Percentiles rank a stretch among this genome's conserved stretches.
Conservation (phyloP, 2,113 vertebrate species). For the Seriola dumerili region DNA sequence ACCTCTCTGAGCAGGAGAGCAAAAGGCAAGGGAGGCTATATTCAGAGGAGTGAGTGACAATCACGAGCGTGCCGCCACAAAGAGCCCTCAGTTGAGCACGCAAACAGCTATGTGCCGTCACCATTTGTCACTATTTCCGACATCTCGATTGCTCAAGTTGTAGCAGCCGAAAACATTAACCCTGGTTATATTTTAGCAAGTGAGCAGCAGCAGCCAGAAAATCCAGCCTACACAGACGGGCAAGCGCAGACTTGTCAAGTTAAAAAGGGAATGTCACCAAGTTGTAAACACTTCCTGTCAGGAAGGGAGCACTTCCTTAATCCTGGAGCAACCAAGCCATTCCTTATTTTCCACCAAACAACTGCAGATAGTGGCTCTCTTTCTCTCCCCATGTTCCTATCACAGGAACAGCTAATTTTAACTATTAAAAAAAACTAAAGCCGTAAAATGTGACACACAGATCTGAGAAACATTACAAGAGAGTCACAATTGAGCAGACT, state of each 20-base stretch:
- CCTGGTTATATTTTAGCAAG: slow-evolving; percentile 51
- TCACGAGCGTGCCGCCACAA: slow-evolving; percentile 24
- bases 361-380: slow-evolving; percentile 56
- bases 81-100: slow-evolving; percentile 1
- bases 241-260: slow-evolving; percentile 79
- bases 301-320: slow-evolving; percentile 88
- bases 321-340: slow-evolving; percentile 79
- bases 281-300: slow-evolving; percentile 88
- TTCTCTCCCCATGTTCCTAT: slow-evolving; percentile 1
- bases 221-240: slow-evolving; percentile 64
- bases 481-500: background rate
- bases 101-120: slow-evolving; percentile 16
- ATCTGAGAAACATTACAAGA: background rate
- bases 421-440: slow-evolving; percentile 6
- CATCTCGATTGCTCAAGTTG: slow-evolving; percentile 37
- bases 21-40: slow-evolving; percentile 22
- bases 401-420: slow-evolving; percentile 8
- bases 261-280: slow-evolving; percentile 87
- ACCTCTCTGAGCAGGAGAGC: slow-evolving; percentile 41
- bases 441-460: background rate
- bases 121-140: slow-evolving; percentile 52
- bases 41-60: slow-evolving; percentile 17
- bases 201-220: slow-evolving; percentile 52
- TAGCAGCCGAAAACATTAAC: slow-evolving; percentile 54
- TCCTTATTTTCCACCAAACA: slow-evolving; percentile 76